Evolutionary conservation across 2,113 vertebrate species (phyloP).

Genomic region (Sinosuthora webbiana): DNA sequence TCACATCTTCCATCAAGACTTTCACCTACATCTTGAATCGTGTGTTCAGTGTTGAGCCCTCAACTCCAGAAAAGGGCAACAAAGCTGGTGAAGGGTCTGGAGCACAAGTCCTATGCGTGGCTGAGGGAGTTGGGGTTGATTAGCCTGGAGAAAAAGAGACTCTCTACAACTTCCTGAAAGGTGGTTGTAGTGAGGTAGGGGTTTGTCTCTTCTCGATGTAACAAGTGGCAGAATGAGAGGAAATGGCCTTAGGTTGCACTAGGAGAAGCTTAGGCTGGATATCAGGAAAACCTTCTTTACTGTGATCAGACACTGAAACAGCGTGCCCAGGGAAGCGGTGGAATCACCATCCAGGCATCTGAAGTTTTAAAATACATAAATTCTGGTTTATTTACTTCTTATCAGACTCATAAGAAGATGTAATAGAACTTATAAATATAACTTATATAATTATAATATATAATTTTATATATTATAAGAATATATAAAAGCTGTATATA

Average conservation of each 20-base stretch:
- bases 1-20: not conserved
- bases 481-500: not conserved
- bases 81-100: not conserved
- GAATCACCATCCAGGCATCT: not conserved
- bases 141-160: not conserved
- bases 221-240: not conserved
- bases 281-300: not conserved
- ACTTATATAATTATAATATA: not conserved
- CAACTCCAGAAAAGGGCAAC: not conserved
- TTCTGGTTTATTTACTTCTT: not conserved
- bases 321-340: no score
- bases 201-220: not conserved
- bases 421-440: not conserved
- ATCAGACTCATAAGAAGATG: not conserved
- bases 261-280: not conserved
- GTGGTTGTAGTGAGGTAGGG: not conserved
- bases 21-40: not conserved
- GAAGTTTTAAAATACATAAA: not conserved
- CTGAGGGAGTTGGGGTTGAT: not conserved
- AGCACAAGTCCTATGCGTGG: not conserved
- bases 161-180: not conserved
- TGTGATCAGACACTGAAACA: not conserved
- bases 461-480: not conserved
- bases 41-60: not conserved
- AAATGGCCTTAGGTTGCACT: not conserved